These are phyloP conservation scores for Trichosurus vulpecula DNA, from an alignment of 2,797 vertebrate species.

Conservation along the genomic window DNA sequence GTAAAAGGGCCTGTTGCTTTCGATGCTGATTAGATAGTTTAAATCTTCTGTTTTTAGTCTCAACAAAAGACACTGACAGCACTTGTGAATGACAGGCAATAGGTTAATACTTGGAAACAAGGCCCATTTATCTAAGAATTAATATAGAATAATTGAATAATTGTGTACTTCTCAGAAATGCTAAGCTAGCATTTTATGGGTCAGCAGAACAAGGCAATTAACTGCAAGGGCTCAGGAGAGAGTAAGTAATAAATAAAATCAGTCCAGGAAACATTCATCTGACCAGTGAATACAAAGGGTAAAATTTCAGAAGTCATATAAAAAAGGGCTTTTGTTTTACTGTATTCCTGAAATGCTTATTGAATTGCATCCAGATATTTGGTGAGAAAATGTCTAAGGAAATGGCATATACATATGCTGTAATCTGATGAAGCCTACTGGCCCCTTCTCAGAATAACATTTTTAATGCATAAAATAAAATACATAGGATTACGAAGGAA, in stretches of 20 bases:
- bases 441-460: not conserved
- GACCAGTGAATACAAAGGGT: not conserved
- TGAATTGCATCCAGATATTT: not conserved
- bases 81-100: not conserved
- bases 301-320: not conserved
- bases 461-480: not conserved
- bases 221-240: not conserved
- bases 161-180: not conserved
- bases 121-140: not conserved
- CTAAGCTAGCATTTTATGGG: not conserved
- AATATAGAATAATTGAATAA: not conserved
- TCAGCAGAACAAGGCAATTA: not conserved
- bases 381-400: not conserved
- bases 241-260: not conserved
- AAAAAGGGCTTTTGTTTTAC: not conserved
- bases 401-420: not conserved
- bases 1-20: not conserved
- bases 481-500: not conserved
- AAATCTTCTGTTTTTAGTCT: not conserved
- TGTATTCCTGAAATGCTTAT: not conserved
- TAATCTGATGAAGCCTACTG: not conserved
- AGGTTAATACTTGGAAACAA: not conserved
- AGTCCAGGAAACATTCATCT: not conserved
- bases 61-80: not conserved
- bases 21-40: not conserved